Base-by-base conservation (phyloP, 2,888 invertebrate genomes). In the Drosophila histrio region DNA sequence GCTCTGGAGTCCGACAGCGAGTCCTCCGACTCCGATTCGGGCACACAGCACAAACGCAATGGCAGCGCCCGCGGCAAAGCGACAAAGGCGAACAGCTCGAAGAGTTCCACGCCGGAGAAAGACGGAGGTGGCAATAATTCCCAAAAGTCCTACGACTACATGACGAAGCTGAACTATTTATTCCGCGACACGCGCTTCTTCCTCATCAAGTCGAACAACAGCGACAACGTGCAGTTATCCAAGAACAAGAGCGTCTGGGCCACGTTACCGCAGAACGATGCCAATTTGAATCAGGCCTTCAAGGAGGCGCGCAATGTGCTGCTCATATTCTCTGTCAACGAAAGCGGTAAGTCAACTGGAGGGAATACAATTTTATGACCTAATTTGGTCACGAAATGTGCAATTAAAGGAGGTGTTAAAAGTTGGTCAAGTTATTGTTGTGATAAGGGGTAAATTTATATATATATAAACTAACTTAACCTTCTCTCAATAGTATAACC, bases 201-300 rank as follows among this genome's bases (percentile, higher is more conserved):
- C 93, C 94, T 99, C 61, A 98, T 99, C 87, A 99, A 99, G 92
- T 98, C 98, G 50, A 99, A 98, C 92, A 99, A 99, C 92, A 96
- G 97, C 63, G 99, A 99, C 92, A 99, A 99, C 92, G 96, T 99
- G 52, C 96, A 96, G 30, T 91, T 99, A 63, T 97, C 98, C 1
- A 99, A 99, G 92, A 96, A 96, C 13, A 97, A 97, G 93, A 97
- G 97, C 69, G 98, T 99, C 3, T 99, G 99, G 99, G 98, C 99
- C 2, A 99, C 99, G 2, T 94, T 98, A 61, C 98, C 98, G 2
- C 97, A 98, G 91, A 99, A 99, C 92, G 99, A 99, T 93, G 95
- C 97, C 1, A 97, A 98, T 92, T 93, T 99, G 52, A 99, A 98
- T 92, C 97, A 97, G 92, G 98, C 99, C 0, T 98, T 95, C 88